Base-by-base conservation (phyloP, 2,113 vertebrate genomes). In the Ceratotherium simum region DNA sequence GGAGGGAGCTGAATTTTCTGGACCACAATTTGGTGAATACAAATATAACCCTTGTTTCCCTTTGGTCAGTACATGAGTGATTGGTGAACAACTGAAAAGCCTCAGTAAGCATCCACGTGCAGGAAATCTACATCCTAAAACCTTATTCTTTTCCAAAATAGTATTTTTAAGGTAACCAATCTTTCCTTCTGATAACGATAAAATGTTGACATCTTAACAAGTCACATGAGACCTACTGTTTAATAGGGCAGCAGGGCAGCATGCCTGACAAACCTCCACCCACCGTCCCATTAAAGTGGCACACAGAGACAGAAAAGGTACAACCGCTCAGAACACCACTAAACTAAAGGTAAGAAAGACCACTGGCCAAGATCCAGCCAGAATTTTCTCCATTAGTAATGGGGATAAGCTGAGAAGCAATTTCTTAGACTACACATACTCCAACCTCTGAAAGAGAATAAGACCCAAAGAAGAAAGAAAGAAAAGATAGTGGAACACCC, bases 91-190 rank as follows among this genome's bases (percentile, higher is more conserved):
- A 69, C 87, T 46, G 21, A 64, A 78, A 83, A 91, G 17, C 54
- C 29, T 62, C 31, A 51, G 25, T 46, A 56, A 85, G 83, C 39
- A 95, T 31, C 48, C 67, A 82, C 7, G 33, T 2, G 21, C 20
- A 46, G 14, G 46, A 48, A 27, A 46, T 62, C 79, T 46, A 17
- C 25, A 62, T 18, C 58, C 33, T 18, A 20, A 90, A 75, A 80
- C 8, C n/a, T 84, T 73, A 54, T 51, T 88, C 54, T 21, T 91
- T 91, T 91, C 85, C 90, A 89, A 96, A 94, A 86, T 6, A 72
- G 58, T 46, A 17, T 9, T 91, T 67, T 84, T 56, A 48, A 78
- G 60, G 58, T 60, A 33, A 70, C 51, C 82, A 5, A 7, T 79
- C 62, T 64, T 72, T 80, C 46, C 60, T 88, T 97, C 14, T 21